Evolutionary conservation across 1,140 invertebrate species (phyloP).

Genomic region (Calosoma granatense): DNA sequence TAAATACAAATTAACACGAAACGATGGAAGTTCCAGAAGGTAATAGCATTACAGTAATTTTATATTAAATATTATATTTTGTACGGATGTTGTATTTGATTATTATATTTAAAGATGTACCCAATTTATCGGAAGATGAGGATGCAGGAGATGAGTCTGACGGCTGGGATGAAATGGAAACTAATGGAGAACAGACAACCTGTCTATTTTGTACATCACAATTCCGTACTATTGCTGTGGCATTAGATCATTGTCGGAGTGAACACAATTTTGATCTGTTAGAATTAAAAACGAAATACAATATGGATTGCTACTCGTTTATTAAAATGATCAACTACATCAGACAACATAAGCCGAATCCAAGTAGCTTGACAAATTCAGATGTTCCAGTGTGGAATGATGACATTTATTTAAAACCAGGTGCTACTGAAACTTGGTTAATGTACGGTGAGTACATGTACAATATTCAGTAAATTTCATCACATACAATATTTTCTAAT

Average conservation of each 20-base stretch:
- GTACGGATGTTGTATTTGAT: neutral
- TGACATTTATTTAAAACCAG: constrained; percentile 72
- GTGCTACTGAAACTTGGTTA: constrained; percentile 70
- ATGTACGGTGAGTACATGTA: constrained; percentile 75
- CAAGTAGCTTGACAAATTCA: constrained; percentile 43
- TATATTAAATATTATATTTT: constrained; percentile 1
- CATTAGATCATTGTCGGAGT: constrained; percentile 43
- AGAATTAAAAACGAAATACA: constrained; percentile 53
- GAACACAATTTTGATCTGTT: constrained; percentile 62
- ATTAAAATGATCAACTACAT: constrained; percentile 87
- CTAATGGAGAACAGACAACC: constrained; percentile 30
- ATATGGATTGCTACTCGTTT: constrained; percentile 74
- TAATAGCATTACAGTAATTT: neutral
- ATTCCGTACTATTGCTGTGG: constrained; percentile 40
- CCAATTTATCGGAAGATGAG: neutral
- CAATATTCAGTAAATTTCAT: too few species aligned
- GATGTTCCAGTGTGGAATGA: constrained; percentile 52
- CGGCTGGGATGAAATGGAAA: constrained; percentile 35
- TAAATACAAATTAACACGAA: neutral
- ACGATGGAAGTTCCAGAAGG: too few species aligned
- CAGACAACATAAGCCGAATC: constrained; percentile 47
- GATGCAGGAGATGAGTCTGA: constrained; percentile 28
- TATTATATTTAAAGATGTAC: neutral
- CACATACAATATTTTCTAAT: neutral
- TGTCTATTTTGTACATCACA: constrained; percentile 48